Base-by-base conservation (phyloP, 2,888 invertebrate species). In the Venusia cambrica region DNA sequence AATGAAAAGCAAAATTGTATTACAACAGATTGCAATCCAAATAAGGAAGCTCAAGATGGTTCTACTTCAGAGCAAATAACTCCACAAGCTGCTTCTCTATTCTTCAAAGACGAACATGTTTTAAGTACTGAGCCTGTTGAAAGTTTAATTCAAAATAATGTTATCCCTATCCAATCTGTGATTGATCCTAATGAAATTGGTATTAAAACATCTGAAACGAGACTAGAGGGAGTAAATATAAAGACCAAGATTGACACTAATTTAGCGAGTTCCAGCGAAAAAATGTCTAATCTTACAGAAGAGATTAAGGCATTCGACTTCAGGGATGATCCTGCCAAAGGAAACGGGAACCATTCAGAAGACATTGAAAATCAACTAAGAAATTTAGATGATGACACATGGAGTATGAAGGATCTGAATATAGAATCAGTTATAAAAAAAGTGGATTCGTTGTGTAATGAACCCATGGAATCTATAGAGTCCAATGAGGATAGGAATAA, bases 361-460 rank as follows among this genome's bases (percentile, higher is more conserved):
- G 38, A 31, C 39, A 54, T 40, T 42, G 64, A 63, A 27, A 62
- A 48, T 45, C 62, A 65, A 28, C 66, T 78, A 30, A 89, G 88
- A 64, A 81, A 73, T 66, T 90, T 92, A 49, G 92, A 93, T 54
- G 93, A 93, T 55, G 93, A 93, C 65, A 92, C 91, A 51, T 94
- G 94, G 94, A 92, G 92, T 15, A 92, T 92, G 3, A 93, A 93
- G 69, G 94, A 94, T 59, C 89, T 93, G 1, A 94, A 93, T 58
- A 93, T 94, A 46, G 94, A 94, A 51, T 94, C 94, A 8, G 94
- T 94, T 1, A 94, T 94, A 43, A 94, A 94, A 71, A 93, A 92
- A 57, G 91, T 93, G 0, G 93, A 93, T 53, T 92, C 92, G 0
- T 68, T 92, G 18, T 92, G 92, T 66, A 81, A 73, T 45, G 85